A percentile compares a stretch with the other conserved stretches of the same genome.
These are phyloP conservation scores for Oxyruncus cristatus DNA, from an alignment of 2,113 vertebrate genomes.

Conservation along the genomic window DNA sequence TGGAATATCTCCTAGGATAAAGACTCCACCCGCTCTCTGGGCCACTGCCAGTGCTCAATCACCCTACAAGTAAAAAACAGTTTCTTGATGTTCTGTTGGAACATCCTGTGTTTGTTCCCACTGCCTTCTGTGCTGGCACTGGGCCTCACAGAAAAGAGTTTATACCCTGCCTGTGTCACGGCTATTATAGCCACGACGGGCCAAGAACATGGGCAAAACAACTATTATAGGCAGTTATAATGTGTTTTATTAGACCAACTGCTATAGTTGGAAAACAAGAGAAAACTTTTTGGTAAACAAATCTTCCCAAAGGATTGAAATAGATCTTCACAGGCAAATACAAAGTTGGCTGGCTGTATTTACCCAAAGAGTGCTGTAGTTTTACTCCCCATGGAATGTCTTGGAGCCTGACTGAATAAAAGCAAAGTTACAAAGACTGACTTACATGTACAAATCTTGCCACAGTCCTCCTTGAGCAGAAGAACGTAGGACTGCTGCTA, in stretches of 20 bases:
- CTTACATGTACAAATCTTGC: background rate
- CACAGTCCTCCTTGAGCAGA: background rate
- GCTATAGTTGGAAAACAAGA: background rate
- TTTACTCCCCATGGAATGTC: background rate
- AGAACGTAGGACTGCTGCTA: background rate
- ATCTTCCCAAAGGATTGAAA: background rate
- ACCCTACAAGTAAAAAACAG: background rate
- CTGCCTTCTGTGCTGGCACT: background rate
- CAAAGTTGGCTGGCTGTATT: background rate
- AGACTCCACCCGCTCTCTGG: background rate
- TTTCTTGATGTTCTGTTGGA: background rate
- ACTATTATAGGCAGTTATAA: background rate
- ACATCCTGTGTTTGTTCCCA: background rate
- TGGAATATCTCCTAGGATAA: background rate
- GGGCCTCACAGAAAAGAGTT: background rate
- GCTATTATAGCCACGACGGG: background rate
- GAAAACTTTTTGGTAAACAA: slow-evolving; percentile 1
- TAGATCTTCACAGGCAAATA: background rate
- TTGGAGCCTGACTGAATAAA: background rate
- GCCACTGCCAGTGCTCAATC: background rate
- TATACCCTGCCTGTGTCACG: background rate
- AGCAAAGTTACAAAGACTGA: background rate
- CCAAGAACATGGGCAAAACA: background rate
- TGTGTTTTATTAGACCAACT: background rate
- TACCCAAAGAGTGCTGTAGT: background rate